Evolutionary conservation across 2,113 vertebrate genomes (phyloP), one percentile per base, ranked within the genome.

Genomic region (Jaculus jaculus): DNA sequence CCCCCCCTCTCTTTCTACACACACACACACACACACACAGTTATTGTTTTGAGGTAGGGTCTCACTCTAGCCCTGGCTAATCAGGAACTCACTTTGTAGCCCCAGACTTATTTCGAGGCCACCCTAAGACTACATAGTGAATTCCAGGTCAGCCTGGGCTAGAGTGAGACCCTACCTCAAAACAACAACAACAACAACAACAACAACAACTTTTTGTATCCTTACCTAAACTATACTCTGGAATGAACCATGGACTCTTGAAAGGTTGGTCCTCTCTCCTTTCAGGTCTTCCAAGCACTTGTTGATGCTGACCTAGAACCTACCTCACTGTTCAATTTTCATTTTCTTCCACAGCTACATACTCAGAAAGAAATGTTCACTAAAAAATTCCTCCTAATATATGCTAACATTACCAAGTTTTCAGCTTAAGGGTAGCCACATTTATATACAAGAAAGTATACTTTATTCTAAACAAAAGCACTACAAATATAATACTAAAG

Each of bases 401-500:
- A 20, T 54, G 39, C 26, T n/a, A 74, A 75, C 60, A 80, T 39
- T 68, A 47, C n/a, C 84, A 54, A 47, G 66, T 61, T 80, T 80
- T 84, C 60, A 63, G 42, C 47, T 90, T 73, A 94, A 82, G 8
- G 20, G 7, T 20, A 86, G 30, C 13, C 65, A 13, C 54, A 84
- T 23, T 93, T 85, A 63, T 12, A 34, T 42, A 79, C 47, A 69
- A 88, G 71, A 83, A 3, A 79, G 32, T 60, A 61, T 34, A 82
- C 28, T 91, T 74, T 47, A 90, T 68, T 37, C 37, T 80, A 63
- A 92, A 90, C 30, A 20, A 54, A 91, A 61, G 77, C 39, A 74
- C 2, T 82, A 3, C 60, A 58, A 90, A 63, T 73, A 69, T 2
- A 82, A 21, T 8, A 26, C 68, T 16, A 82, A 3, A 79, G 32